These are phyloP conservation scores for Parazoanthus atlanticus DNA, from an alignment of 92 coral and sea anemone species.

Conservation along the genomic window DNA sequence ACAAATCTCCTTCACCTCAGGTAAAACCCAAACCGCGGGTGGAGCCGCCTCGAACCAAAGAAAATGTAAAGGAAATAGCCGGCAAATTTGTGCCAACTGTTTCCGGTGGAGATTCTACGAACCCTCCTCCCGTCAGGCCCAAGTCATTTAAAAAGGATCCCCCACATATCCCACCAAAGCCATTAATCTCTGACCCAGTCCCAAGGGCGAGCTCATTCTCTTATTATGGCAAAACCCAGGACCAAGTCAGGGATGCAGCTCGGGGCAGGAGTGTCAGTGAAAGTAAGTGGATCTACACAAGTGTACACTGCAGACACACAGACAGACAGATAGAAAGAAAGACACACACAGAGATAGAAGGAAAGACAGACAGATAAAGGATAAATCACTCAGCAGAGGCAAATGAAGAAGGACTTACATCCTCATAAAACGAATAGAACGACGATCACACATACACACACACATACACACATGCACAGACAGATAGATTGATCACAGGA, in stretches of 20 bases:
- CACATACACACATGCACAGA: too few species aligned
- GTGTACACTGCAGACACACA: neutral
- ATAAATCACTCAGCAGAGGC: neutral
- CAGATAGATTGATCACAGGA: neutral
- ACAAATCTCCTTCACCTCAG: conserved; percentile 19
- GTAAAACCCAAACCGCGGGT: conserved; percentile 31
- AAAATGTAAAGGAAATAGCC: conserved; percentile 16
- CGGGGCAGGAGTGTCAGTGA: conserved; percentile 38
- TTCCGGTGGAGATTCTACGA: neutral
- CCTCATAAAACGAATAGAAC: neutral
- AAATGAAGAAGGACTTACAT: neutral
- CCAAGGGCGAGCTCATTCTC: conserved; percentile 23
- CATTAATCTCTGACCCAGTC: conserved; percentile 43
- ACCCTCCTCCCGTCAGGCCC: conserved; percentile 90
- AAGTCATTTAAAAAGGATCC: conserved; percentile 78
- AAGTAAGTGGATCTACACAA: conserved; percentile 8
- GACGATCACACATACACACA: neutral
- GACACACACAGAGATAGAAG: neutral
- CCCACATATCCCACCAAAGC: conserved; percentile 80
- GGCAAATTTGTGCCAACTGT: neutral
- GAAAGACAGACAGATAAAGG: too few species aligned
- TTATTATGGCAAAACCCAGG: neutral
- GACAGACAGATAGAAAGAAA: neutral
- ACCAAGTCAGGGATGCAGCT: neutral
- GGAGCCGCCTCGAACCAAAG: neutral